Evolutionary conservation across 2,888 invertebrate species (phyloP).

Genomic region (Perithous albicinctus): DNA sequence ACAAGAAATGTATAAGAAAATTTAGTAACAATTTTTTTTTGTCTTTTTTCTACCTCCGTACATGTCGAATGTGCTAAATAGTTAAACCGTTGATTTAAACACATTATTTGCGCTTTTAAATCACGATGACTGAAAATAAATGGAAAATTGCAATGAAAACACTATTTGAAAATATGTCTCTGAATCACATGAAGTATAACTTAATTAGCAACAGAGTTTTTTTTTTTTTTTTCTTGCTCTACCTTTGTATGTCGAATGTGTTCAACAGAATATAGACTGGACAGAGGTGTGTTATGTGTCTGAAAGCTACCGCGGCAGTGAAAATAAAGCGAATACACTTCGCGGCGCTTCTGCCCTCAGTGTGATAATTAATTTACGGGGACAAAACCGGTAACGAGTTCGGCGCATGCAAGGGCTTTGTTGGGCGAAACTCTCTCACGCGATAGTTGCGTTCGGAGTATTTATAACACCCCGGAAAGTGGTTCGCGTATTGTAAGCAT

Average conservation of each 20-base stretch:
- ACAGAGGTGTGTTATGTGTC: slow-evolving; percentile 42
- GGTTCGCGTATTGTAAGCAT: slow-evolving; percentile 42
- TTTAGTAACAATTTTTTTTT: too few species aligned
- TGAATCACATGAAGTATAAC: slow-evolving; percentile 54
- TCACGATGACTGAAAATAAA: not conserved
- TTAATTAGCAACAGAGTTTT: slow-evolving; percentile 67
- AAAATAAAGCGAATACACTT: slow-evolving; percentile 71
- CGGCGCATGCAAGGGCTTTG: slow-evolving; percentile 75
- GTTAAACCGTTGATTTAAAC: not conserved
- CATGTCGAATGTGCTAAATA: too few species aligned
- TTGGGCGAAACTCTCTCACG: slow-evolving; percentile 74
- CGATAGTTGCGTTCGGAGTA: slow-evolving; percentile 74
- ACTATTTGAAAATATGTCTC: slow-evolving; percentile 15
- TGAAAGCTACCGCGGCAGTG: slow-evolving; percentile 53
- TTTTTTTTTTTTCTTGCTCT: slow-evolving; percentile 60
- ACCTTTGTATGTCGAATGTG: slow-evolving; percentile 30
- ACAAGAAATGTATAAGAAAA: too few species aligned
- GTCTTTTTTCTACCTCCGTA: too few species aligned
- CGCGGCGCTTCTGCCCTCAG: slow-evolving; percentile 48
- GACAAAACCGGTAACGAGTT: slow-evolving; percentile 81
- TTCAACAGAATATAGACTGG: slow-evolving; percentile 25
- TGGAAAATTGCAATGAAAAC: not conserved
- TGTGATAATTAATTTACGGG: slow-evolving; percentile 79
- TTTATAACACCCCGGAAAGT: slow-evolving; percentile 70
- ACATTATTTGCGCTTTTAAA: not conserved